Percentiles rank a stretch among this genome's conserved stretches.
These are phyloP conservation scores for Sebastes nivosus DNA, from an alignment of 2,797 vertebrate genomes.

Conservation along the genomic window DNA sequence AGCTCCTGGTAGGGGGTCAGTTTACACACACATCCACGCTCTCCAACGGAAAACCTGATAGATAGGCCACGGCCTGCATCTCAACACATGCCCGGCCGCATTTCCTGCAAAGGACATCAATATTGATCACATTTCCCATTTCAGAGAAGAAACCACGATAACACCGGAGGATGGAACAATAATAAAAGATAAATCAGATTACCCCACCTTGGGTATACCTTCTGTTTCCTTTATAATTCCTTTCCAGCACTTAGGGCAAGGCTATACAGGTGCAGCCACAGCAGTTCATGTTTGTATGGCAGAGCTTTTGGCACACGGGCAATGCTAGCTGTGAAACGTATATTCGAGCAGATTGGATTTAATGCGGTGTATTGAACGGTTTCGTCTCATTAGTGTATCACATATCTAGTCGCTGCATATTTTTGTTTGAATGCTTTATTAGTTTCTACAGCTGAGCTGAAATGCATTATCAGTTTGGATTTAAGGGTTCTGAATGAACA, in stretches of 20 bases:
- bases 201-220: conserved; percentile 64
- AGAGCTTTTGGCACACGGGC: background rate
- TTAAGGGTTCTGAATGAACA: conserved; percentile 37
- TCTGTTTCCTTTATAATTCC: conserved; percentile 63
- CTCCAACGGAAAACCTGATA: conserved; percentile 48
- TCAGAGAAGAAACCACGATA: conserved; percentile 72
- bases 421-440: conserved; percentile 1
- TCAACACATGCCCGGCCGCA: conserved; percentile 53
- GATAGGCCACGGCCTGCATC: conserved; percentile 48
- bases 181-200: conserved; percentile 82
- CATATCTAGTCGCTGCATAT: background rate
- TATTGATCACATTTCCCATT: conserved; percentile 86
- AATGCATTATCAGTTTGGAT: conserved; percentile 5
- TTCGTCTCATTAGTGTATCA: conserved; percentile 13
- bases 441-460: background rate
- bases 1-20: conserved; percentile 44
- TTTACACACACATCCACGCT: conserved; percentile 51
- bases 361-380: background rate
- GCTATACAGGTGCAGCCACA: conserved; percentile 24
- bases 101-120: conserved; percentile 81
- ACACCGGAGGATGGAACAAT: conserved; percentile 72
- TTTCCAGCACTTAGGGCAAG: conserved; percentile 51
- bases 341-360: background rate
- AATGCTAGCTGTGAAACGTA: background rate
- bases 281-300: conserved; percentile 1